A percentile compares a stretch with the other conserved stretches of the same genome.
Evolutionary conservation across 1,140 invertebrate species (phyloP).

Genomic region (Sycobia sp.): DNA sequence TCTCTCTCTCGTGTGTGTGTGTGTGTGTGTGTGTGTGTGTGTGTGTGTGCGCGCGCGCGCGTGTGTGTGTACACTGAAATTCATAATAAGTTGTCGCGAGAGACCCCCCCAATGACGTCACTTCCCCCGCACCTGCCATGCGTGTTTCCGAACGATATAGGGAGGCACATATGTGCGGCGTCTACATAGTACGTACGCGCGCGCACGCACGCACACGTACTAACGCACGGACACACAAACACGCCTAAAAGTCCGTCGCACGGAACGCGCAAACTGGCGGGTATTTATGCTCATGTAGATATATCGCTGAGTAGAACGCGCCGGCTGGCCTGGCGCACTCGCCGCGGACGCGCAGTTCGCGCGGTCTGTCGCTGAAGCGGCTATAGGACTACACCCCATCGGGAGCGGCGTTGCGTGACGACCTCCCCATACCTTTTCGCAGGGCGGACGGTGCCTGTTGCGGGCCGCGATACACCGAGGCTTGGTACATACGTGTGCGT

Average conservation of each 20-base stretch:
- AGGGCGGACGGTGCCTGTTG: background rate
- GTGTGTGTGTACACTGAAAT: too few relatives aligned
- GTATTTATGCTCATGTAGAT: too few relatives aligned
- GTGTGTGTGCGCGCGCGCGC: too few relatives aligned
- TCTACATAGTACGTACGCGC: background rate
- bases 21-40: too few relatives aligned
- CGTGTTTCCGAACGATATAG: constrained; percentile 61
- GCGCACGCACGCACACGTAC: background rate
- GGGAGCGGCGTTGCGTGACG: constrained; percentile 57
- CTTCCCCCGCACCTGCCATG: constrained; percentile 62
- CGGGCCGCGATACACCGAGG: constrained; percentile 7
- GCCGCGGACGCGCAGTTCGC: too few relatives aligned
- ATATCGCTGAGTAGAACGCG: too few relatives aligned
- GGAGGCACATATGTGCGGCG: constrained; percentile 42
- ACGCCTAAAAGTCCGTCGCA: too few relatives aligned
- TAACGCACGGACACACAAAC: background rate
- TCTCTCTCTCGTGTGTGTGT: too few relatives aligned
- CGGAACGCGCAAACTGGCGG: too few relatives aligned
- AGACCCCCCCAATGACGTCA: too few relatives aligned
- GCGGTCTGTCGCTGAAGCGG: constrained; percentile 34
- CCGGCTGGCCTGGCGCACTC: too few relatives aligned
- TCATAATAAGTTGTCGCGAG: too few relatives aligned
- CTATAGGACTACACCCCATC: constrained; percentile 43
- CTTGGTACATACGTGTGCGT: background rate
- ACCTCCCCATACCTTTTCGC: constrained; percentile 36